Percentiles rank a stretch among this genome's conserved stretches.
These are phyloP conservation scores for Poeciliopsis occidentalis DNA, from an alignment of 2,113 vertebrate genomes.

Conservation along the genomic window DNA sequence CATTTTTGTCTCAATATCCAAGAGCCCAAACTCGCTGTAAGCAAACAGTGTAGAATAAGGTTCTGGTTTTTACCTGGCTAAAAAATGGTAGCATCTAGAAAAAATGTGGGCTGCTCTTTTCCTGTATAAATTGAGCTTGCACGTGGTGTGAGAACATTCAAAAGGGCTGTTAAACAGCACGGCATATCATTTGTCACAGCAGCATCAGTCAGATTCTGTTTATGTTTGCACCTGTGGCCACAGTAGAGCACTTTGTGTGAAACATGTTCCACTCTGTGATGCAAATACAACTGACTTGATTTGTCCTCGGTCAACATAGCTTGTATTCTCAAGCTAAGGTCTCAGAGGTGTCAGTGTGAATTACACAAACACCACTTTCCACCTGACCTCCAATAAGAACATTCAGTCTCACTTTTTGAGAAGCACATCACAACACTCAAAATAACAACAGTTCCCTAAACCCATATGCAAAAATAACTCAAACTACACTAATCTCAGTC, in stretches of 20 bases:
- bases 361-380: slow-evolving; percentile 31
- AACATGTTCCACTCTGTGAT: slow-evolving; percentile 14
- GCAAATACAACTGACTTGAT: slow-evolving; percentile 41
- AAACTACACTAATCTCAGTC: slow-evolving; percentile 10
- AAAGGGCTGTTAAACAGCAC: background rate
- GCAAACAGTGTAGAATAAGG: no score
- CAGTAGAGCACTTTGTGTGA: slow-evolving; percentile 21
- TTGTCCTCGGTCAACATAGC: slow-evolving; percentile 26
- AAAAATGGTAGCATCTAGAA: background rate
- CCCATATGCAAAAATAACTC: slow-evolving; percentile 3
- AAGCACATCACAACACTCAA: slow-evolving; percentile 21
- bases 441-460: slow-evolving; percentile 25
- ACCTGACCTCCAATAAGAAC: slow-evolving; percentile 41
- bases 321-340: slow-evolving; percentile 40
- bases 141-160: background rate
- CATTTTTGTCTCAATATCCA: no score
- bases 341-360: slow-evolving; percentile 28
- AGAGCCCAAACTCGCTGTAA: no score
- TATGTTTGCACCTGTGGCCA: slow-evolving; percentile 9
- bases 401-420: slow-evolving; percentile 29
- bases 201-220: slow-evolving; percentile 17
- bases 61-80: no score
- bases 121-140: background rate
- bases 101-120: background rate
- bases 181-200: slow-evolving; percentile 29